Percentiles rank a stretch among this genome's conserved stretches.
Conservation (phyloP, 1,140 invertebrate genomes). For the Heterodera carotae region DNA sequence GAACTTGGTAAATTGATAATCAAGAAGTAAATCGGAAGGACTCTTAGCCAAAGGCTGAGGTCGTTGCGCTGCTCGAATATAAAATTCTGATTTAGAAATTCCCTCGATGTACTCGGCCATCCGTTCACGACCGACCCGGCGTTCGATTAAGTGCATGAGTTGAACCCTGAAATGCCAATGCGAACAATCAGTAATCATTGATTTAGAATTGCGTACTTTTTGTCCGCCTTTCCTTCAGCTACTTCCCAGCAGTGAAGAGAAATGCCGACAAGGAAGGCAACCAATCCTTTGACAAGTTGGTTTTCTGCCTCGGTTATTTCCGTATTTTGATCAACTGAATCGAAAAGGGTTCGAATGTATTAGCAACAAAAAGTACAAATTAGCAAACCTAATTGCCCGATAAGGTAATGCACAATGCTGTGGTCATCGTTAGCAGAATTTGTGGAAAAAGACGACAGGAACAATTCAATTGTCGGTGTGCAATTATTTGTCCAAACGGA, state of each 20-base stretch:
- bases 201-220: slow-evolving; percentile 34
- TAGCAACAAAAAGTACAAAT: slow-evolving; percentile 28
- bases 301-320: slow-evolving; percentile 74
- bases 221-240: slow-evolving; percentile 37
- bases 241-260: slow-evolving; percentile 91
- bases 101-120: slow-evolving; percentile 83
- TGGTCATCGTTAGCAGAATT: slow-evolving; percentile 69
- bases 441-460: slow-evolving; percentile 70
- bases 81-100: slow-evolving; percentile 84
- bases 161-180: slow-evolving; percentile 71
- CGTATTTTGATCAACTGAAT: slow-evolving; percentile 65
- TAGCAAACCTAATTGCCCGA: slow-evolving; percentile 61
- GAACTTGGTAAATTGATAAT: slow-evolving; percentile 79
- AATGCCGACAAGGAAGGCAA: slow-evolving; percentile 88
- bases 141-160: slow-evolving; percentile 81
- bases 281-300: slow-evolving; percentile 85
- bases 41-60: slow-evolving; percentile 81
- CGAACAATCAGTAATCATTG: not conserved
- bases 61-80: slow-evolving; percentile 86
- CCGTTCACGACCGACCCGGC: slow-evolving; percentile 85
- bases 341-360: not conserved
- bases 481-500: slow-evolving; percentile 86
- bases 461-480: slow-evolving; percentile 78
- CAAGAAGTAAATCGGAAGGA: slow-evolving; percentile 80
- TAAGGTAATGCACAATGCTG: slow-evolving; percentile 80